Evolutionary conservation across 2,888 invertebrate genomes (phyloP), one percentile per base, ranked within the genome.

Genomic region (Cerastis rubricosa): DNA sequence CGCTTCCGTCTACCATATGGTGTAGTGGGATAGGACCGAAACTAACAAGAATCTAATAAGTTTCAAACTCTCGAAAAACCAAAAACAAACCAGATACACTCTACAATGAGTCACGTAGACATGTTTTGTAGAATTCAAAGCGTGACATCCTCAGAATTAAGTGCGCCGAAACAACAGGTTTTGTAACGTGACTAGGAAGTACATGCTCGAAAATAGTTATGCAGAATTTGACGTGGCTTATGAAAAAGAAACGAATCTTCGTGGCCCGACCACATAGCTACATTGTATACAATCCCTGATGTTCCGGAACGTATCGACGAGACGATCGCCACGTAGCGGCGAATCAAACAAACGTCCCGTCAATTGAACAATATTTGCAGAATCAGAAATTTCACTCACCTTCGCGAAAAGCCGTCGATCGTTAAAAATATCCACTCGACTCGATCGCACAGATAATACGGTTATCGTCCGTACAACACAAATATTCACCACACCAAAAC

Each of bases 401-500:
- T 96, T 94, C 88, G 91, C 87, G 90, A 93, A 94, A 91, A 93
- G 91, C 91, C 89, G 94, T 92, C 91, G 92, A 92, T 94, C 91
- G 93, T 94, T 94, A 94, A 92, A 95, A 94, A 96, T 96, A 96
- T 96, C 96, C 96, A 95, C 94, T 91, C 91, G 93, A 92, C 91
- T 95, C 92, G 93, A 94, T 94, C 92, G 93, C 96, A 96, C 96
- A 95, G 96, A 95, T 95, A 95, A 95, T 95, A 96, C 96, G 95
- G 96, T 95, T 95, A 95, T 96, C 94, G 96, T 94, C 94, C 94
- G 95, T 95, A 95, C 94, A 95, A 93, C 96, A 96, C 96, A 95
- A 95, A 95, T 95, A 96, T 96, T 95, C 96, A 96, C 96, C 94
- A 96, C 96, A 96, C 96, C 95, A 96, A 95, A 95, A 96, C 95